Evolutionary conservation across 1,140 invertebrate species (phyloP).

Genomic region (Drosophila grimshawi): DNA sequence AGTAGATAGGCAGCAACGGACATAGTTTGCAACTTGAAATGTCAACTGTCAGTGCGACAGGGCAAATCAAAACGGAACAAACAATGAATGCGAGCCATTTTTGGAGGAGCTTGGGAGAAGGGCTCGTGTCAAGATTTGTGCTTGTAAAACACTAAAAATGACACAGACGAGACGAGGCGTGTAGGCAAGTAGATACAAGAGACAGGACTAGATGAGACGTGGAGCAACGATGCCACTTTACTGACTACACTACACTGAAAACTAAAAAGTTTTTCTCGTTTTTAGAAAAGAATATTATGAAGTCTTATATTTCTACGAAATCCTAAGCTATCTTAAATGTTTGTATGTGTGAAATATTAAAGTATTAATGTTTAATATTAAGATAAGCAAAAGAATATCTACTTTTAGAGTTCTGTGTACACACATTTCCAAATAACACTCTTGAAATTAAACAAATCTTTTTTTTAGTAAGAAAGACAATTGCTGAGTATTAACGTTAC

Average conservation of each 20-base stretch:
- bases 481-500: too few relatives aligned
- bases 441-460: too few relatives aligned
- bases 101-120: constrained; percentile 24
- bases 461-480: too few relatives aligned
- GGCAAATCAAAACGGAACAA: constrained; percentile 71
- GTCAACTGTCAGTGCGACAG: constrained; percentile 69
- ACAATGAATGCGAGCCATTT: constrained; percentile 50
- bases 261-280: too few relatives aligned
- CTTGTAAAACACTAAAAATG: constrained; percentile 76
- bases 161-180: constrained; percentile 19
- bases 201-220: background rate
- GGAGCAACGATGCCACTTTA: constrained; percentile 13
- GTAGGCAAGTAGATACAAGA: background rate
- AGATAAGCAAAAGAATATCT: too few relatives aligned
- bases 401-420: too few relatives aligned
- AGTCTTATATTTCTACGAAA: too few relatives aligned
- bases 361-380: too few relatives aligned
- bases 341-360: too few relatives aligned
- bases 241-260: constrained; percentile 1
- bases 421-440: too few relatives aligned
- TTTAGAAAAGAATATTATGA: too few relatives aligned
- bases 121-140: constrained; percentile 64
- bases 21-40: constrained; percentile 68
- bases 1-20: constrained; percentile 8
- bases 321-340: too few relatives aligned